Percentiles rank a stretch among this genome's conserved stretches.
Evolutionary conservation across 2,113 vertebrate genomes (phyloP).

Genomic region (Stigmatopora argus): DNA sequence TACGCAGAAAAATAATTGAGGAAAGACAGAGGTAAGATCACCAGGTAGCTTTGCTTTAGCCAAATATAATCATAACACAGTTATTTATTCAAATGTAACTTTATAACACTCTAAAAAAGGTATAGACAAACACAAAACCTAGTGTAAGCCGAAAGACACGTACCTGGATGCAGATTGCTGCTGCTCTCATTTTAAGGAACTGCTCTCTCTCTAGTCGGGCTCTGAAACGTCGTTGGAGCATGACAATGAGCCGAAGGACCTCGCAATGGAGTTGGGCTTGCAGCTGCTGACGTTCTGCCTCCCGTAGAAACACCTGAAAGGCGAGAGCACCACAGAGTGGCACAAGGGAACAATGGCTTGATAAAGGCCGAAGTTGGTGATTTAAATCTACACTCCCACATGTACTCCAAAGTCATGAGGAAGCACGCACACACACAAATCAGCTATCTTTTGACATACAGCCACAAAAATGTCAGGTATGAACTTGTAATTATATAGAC

Average conservation of each 20-base stretch:
- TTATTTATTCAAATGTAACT: background rate
- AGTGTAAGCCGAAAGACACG: background rate
- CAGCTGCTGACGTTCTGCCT: conserved; percentile 80
- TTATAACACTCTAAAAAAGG: background rate
- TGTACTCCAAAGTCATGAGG: background rate
- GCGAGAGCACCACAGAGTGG: conserved; percentile 20
- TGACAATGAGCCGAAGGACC: conserved; percentile 80
- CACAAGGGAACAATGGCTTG: background rate
- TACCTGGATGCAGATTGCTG: conserved; percentile 82
- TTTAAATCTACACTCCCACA: conserved; percentile 7
- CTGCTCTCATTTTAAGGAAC: conserved; percentile 79
- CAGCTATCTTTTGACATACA: conserved; percentile 16
- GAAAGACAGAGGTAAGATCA: background rate
- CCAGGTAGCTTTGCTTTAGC: background rate
- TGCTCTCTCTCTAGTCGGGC: conserved; percentile 78
- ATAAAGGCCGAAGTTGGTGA: conserved; percentile 8
- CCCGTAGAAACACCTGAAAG: conserved; percentile 87
- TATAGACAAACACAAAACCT: background rate
- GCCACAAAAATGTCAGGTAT: conserved; percentile 53
- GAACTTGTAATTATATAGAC: conserved; percentile 61
- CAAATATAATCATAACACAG: background rate
- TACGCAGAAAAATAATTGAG: background rate
- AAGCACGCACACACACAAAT: conserved; percentile 9
- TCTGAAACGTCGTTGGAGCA: conserved; percentile 82
- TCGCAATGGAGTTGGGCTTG: conserved; percentile 85